Percentiles rank a stretch among this genome's conserved stretches.
phyloP scores from a whole-genome alignment of 2,113 vertebrate species.

The Tragelaphus buxtoni region DNA sequence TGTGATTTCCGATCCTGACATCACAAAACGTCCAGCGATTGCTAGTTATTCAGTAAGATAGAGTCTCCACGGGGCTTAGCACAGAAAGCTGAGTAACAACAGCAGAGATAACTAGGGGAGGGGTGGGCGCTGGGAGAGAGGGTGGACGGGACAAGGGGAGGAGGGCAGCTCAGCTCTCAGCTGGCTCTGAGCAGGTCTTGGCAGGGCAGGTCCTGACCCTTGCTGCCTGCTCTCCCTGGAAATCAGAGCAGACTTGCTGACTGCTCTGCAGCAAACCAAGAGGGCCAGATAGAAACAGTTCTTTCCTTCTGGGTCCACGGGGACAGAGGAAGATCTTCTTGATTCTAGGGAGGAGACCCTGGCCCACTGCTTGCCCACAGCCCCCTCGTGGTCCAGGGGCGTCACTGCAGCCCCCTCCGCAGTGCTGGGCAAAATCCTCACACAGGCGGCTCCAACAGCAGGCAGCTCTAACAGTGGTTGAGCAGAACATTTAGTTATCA shows the following conservation, averaged over 20 bases:
- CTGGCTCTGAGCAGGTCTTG: not conserved
- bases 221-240: not conserved
- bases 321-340: not conserved
- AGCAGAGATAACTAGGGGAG: not conserved
- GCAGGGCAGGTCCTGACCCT: not conserved
- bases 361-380: conserved; percentile 43
- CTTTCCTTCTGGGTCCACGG: not conserved
- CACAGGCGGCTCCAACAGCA: not conserved
- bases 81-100: not conserved
- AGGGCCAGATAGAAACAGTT: conserved; percentile 2
- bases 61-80: not conserved
- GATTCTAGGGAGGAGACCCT: conserved; percentile 37
- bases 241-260: not conserved
- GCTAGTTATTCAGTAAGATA: not conserved
- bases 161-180: not conserved
- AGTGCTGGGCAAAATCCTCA: not conserved
- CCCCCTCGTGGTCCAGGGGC: conserved; percentile 66
- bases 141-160: not conserved
- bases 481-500: not conserved
- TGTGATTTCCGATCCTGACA: not conserved
- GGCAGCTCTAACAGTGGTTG: not conserved
- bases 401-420: conserved; percentile 64
- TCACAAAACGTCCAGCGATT: not conserved
- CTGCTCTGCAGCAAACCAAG: not conserved
- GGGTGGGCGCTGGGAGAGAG: not conserved